Evolutionary conservation across 2,888 invertebrate species (phyloP).

Genomic region (Ophion obscuratus): DNA sequence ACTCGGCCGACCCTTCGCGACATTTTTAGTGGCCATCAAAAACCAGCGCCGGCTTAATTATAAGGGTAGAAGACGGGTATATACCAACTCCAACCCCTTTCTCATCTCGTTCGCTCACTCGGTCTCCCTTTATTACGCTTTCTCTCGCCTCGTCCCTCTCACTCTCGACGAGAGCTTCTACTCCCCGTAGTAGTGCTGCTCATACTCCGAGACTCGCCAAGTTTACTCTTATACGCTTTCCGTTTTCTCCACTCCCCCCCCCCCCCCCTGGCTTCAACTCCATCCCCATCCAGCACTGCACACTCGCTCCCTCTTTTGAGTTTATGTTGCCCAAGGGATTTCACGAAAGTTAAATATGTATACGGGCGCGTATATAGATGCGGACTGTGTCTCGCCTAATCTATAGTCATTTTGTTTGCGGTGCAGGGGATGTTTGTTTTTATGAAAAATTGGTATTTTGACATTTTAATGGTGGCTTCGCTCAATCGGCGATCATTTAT

Average conservation of each 20-base stretch:
- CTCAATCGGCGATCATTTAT: no score
- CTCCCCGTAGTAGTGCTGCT: background rate
- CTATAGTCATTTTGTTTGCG: no score
- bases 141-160: slow-evolving; percentile 37
- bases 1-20: slow-evolving; percentile 81
- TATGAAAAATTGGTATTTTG: no score
- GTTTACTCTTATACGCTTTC: slow-evolving; percentile 17
- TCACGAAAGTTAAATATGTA: background rate
- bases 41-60: slow-evolving; percentile 82
- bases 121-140: slow-evolving; percentile 43
- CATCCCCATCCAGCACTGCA: background rate
- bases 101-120: slow-evolving; percentile 43
- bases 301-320: background rate
- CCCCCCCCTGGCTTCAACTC: background rate
- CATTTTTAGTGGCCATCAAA: slow-evolving; percentile 84
- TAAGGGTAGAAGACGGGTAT: slow-evolving; percentile 70
- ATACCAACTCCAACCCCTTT: slow-evolving; percentile 37
- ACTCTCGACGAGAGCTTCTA: background rate
- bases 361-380: background rate
- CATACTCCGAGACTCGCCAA: background rate
- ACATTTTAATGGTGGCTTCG: no score
- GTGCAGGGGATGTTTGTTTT: no score
- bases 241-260: slow-evolving; percentile 38
- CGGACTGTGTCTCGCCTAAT: background rate
- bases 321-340: slow-evolving; percentile 16